Evolutionary conservation across 1,140 invertebrate species (phyloP).

Genomic region (Drosophila elegans): DNA sequence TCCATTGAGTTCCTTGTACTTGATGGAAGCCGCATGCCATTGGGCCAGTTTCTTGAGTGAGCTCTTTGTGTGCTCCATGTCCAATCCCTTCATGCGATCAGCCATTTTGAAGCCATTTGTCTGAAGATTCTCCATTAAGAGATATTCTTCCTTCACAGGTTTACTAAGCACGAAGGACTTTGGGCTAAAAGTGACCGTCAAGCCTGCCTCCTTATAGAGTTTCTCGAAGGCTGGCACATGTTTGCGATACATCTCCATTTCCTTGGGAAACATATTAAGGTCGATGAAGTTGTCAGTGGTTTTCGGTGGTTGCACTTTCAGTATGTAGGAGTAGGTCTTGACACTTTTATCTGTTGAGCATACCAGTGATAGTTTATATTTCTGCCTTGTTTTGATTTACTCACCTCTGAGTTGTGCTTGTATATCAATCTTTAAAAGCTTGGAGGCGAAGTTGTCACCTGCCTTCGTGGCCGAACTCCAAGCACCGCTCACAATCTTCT

Average conservation of each 20-base stretch:
- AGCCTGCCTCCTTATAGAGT: conserved; percentile 38
- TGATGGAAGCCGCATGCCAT: conserved; percentile 86
- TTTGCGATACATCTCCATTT: conserved; percentile 38
- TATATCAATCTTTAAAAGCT: conserved; percentile 36
- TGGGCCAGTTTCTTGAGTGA: conserved; percentile 86
- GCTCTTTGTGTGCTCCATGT: conserved; percentile 85
- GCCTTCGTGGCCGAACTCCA: conserved; percentile 45
- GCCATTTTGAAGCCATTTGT: conserved; percentile 39
- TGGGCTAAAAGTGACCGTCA: conserved; percentile 36
- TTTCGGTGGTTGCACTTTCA: conserved; percentile 23
- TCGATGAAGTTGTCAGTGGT: conserved; percentile 10
- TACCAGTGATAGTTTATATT: background rate
- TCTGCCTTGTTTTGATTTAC: background rate
- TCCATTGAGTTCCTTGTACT: conserved; percentile 51
- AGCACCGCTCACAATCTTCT: conserved; percentile 33
- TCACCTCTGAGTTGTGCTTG: conserved; percentile 39
- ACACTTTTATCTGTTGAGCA: conserved; percentile 15
- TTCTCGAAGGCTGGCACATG: conserved; percentile 46
- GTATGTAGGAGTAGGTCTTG: conserved; percentile 44
- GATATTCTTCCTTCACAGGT: conserved; percentile 24
- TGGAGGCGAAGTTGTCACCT: conserved; percentile 46
- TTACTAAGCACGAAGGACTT: conserved; percentile 32
- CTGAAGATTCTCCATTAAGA: conserved; percentile 46
- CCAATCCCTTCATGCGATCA: conserved; percentile 83
- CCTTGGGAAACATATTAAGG: conserved; percentile 49